Base-by-base conservation (phyloP, 2,888 invertebrate genomes). In the Sminthurides aquaticus region DNA sequence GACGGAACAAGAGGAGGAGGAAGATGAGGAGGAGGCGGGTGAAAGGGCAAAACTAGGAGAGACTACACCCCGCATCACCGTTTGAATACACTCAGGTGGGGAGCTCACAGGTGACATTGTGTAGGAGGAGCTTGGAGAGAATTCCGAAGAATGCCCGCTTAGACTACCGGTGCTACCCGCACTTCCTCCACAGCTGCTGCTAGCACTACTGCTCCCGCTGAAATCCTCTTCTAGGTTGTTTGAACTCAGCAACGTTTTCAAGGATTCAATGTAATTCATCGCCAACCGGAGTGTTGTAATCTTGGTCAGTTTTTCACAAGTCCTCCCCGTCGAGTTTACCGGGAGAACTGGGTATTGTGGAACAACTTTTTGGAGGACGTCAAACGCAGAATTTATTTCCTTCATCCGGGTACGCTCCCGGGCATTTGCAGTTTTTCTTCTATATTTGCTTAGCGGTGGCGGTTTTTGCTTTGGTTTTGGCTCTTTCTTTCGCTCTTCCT, bases 311-410 rank as follows among this genome's bases (percentile, higher is more conserved):
- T 90, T 90, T 77, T 90, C 90, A 77, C 86, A 71, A 86, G 49
- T 74, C 66, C 74, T 74, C 56, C 75, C 75, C 24, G 71, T 74
- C 49, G 73, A 71, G 55, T 72, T 74, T 55, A 67, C 71, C 8
- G 72, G 76, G 56, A 69, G 69, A 49, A 68, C 64, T 62, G 57
- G 78, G 75, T 66, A 77, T 24, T 75, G 76, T 0, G 93, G 93
- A 15, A 94, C 87, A 26, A 87, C 89, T 20, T 84, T 82, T 26
- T 91, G 82, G 8, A 94, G 81, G 1, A 86, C 84, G 77, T 92
- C 92, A 79, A 93, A 94, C 1, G 92, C 93, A 67, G 85, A 84
- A 80, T 94, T 94, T 74, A 94, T 92, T 78, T 92, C 92, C 58
- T 89, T 82, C 92, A 93, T 93, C 64, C 93, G 84, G 71, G 87